Evolutionary conservation across 2,797 vertebrate genomes (phyloP).

Genomic region (Pipistrellus nathusii): DNA sequence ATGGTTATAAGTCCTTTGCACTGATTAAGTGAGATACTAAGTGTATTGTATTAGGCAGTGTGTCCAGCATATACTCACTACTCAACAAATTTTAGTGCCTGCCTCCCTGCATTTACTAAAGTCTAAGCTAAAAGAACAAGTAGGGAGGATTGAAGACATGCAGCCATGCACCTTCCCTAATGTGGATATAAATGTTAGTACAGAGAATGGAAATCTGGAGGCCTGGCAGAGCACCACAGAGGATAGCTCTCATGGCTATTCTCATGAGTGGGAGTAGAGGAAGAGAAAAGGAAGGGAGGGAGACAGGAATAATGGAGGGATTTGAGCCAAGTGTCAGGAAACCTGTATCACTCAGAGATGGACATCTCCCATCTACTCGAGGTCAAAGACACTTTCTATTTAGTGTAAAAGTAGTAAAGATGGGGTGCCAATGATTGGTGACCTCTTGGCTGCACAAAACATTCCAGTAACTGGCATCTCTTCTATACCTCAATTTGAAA

Average conservation of each 20-base stretch:
- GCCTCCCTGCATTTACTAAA: slow-evolving; percentile 1
- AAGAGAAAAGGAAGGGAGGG: neutral
- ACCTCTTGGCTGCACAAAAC: neutral
- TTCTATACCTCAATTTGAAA: neutral
- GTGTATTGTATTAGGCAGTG: neutral
- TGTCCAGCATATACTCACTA: neutral
- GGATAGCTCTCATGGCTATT: neutral
- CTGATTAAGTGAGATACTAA: slow-evolving; percentile 38
- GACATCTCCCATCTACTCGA: neutral
- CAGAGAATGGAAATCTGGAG: slow-evolving; percentile 26
- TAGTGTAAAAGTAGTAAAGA: slow-evolving; percentile 1
- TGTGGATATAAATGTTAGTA: neutral
- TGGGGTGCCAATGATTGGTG: neutral
- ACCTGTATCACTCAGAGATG: slow-evolving; percentile 7
- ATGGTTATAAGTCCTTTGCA: neutral
- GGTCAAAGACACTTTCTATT: slow-evolving; percentile 20
- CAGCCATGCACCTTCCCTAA: neutral
- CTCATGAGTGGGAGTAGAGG: neutral
- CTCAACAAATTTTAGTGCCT: slow-evolving; percentile 28
- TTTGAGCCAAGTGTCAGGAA: slow-evolving; percentile 36
- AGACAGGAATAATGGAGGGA: neutral
- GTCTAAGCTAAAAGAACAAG: neutral
- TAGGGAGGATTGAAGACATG: neutral
- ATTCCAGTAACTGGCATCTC: neutral
- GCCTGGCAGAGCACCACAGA: neutral